Conservation (phyloP, 2,113 vertebrate species). For the Indri indri region DNA sequence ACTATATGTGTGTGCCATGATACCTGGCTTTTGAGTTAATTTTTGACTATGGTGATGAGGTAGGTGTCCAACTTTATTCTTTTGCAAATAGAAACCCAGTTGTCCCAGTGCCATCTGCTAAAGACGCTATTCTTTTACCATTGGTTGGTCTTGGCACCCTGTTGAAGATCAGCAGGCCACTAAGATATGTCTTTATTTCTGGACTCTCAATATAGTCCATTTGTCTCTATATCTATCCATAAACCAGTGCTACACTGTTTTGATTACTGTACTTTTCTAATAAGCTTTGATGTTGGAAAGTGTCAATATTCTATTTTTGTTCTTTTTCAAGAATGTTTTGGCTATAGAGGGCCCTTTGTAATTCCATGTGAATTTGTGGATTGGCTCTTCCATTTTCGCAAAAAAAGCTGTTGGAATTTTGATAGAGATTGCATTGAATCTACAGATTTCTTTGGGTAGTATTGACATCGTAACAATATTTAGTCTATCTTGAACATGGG, state of each 20-base stretch:
- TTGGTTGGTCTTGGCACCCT: not conserved
- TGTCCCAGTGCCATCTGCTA: not conserved
- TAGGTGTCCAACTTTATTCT: not conserved
- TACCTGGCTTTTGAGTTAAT: not conserved
- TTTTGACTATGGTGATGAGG: not conserved
- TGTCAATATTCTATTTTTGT: not conserved
- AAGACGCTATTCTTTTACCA: not conserved
- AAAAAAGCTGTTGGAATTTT: not conserved
- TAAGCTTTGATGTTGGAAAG: not conserved
- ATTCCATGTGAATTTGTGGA: not conserved
- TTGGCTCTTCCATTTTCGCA: not conserved
- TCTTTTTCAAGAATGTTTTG: not conserved
- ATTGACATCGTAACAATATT: not conserved
- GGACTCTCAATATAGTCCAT: not conserved
- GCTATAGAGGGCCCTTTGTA: not conserved
- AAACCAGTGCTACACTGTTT: not conserved
- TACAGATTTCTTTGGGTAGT: not conserved
- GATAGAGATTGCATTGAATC: not conserved
- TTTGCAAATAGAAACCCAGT: not conserved
- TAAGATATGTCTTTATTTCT: not conserved
- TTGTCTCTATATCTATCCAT: not conserved
- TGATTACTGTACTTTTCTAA: not conserved
- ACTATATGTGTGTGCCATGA: too few species aligned
- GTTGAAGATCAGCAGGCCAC: not conserved
- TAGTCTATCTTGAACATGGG: not conserved